Base-by-base conservation (phyloP, 2,888 invertebrate genomes). In the Drosophila neutralis region DNA sequence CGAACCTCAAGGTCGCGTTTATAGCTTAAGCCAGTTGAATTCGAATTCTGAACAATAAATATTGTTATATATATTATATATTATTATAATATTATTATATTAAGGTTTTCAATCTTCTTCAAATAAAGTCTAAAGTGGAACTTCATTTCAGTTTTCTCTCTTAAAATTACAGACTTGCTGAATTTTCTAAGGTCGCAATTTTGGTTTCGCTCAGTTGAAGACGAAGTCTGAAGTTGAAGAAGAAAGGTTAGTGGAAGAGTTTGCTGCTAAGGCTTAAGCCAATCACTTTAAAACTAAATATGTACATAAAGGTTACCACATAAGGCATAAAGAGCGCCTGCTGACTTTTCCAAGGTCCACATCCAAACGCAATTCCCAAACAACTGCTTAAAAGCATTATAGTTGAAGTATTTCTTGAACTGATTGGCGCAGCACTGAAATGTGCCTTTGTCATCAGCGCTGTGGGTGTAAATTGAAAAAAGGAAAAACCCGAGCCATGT, bases 401-500 rank as follows among this genome's bases (percentile, higher is more conserved):
- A 68, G 64, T 71, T 78, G 53, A 79, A 78, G 71, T 78, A 61
- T 71, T 66, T 66, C 49, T 49, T 67, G 31, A 67, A 56, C 79
- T 78, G 77, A 78, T 74, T 77, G 62, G 66, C 57, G 53, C 33
- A 21, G 36, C 36, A 24, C 38, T 24, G 33, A 70, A 70, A 71
- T 70, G 70, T 45, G 42, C 45, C 53, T 45, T 58, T 71, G 71
- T 71, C 57, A 63, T 57, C 63, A 21, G 33, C 35, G 48, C 61
- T 67, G 56, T 77, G 61, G 48, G 54, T 52, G 71, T n/a, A 42
- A 76, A 78, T 76, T 79, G 68, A 76, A 77, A 72, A 68, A 29
- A 15, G 15, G 1, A 21, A 21, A 36, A 13, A 15, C 13, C 33
- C n/a, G 56, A 45, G 52, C n/a, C 35, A 38, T 48, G 51, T 29